Base-by-base conservation (phyloP, 2,113 vertebrate genomes). In the Calyptommatus sinebrachiatus region DNA sequence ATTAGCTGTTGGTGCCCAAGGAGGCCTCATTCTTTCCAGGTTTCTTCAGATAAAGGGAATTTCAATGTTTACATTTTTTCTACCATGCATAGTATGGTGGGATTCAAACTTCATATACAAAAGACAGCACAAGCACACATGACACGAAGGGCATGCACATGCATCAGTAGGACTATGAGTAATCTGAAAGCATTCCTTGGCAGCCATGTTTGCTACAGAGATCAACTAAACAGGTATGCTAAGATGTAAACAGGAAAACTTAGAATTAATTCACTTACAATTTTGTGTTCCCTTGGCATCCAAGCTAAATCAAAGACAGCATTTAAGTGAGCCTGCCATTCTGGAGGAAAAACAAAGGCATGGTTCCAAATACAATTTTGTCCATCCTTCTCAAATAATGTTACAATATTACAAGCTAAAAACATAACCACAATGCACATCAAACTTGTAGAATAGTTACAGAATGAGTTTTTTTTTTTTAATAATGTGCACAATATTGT, bases 261-360 rank as follows among this genome's bases (percentile, higher is more conserved):
- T 8, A 3, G 65, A 8, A 79, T 76, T 88, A 86, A 66, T 46
- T 1, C 84, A 82, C 97, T 96, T 94, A 99, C 98, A 91, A 99
- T 90, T 31, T 92, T 96, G 90, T 96, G 89, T 78, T 98, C 96
- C 28, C 96, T 96, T 20, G 98, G 98, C 74, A 99, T 95, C 98
- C 98, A 99, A 50, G 98, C 96, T 46, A 99, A 92, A 86, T 99
- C 98, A 94, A 99, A 99, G 29, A 99, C 97, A 1, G 98, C 98
- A 83, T 99, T 99, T 83, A 97, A 96, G 82, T 99, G 98, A 84
- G 98, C 97, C 90, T 96, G 92, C 98, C 98, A 99, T 75, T 97
- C 98, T 99, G 91, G 76, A 89, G 85, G 89, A 76, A 92, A 69
- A 92, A 91, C 45, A 84, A 82, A 87, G 78, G 28, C 1, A 70